Base-by-base conservation (phyloP, 1,140 invertebrate species). In the Microplitis mediator region DNA sequence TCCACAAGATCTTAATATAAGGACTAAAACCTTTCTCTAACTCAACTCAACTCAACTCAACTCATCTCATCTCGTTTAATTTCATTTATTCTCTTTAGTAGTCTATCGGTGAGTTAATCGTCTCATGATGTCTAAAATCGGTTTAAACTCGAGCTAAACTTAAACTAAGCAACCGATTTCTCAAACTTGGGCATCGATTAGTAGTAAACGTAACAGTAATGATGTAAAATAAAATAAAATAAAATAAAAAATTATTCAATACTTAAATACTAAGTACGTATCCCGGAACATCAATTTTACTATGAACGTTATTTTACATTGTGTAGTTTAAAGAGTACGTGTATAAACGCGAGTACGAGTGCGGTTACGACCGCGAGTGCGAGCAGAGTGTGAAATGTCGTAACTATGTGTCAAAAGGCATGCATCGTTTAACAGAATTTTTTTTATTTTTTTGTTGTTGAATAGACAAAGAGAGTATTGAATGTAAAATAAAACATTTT, bases 371-470 rank as follows among this genome's bases (percentile, higher is more conserved):
- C 35, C n/a, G 56, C 31, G 35, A 23, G 67, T 31, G 8, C 34
- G 6, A 66, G 11, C 51, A 23, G 31, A 63, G 81, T 82, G 81
- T 73, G 80, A 82, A 82, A 80, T 80, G 73, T 82, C 77, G 79
- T 81, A 82, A 83, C 76, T 76, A 83, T 71, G 77, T 77, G 80
- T 78, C 80, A 83, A 83, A 75, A 75, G 74, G 73, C 69, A 77
- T 75, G 78, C 79, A 82, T 73, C 76, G 66, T 68, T 56, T 73
- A 50, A 66, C 69, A 72, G 23, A 23, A 23, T 2, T 23, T 23
- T 23, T 23, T 23, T 1, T 23, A 23, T 23, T 23, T 23, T 23
- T 23, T 23, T 14, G 13, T 61, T 61, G 60, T 32, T 23, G 60
- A 32, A 32, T n/a, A 61, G 60, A 61, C 54, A 23, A 50, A 62